phyloP scores from a whole-genome alignment of 2,888 invertebrate species.

The Drosophila limbata region DNA sequence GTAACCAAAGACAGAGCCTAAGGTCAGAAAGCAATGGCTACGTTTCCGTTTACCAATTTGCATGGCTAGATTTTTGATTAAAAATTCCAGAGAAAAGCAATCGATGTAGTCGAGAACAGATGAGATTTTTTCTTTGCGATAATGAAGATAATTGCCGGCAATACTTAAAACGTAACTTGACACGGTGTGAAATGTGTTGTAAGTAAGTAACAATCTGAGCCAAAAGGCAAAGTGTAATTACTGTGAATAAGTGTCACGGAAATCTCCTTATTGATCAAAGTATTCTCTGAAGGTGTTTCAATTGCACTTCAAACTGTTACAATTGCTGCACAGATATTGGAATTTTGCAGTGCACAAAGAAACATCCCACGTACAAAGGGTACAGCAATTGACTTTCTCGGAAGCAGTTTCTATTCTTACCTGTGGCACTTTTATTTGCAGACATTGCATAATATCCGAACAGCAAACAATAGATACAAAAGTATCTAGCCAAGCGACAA shows the following conservation, averaged over 20 bases:
- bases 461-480: conserved; percentile 6
- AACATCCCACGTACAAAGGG: background rate
- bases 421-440: background rate
- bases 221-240: background rate
- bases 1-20: conserved; percentile 54
- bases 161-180: conserved; percentile 4
- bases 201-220: conserved; percentile 1
- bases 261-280: conserved; percentile 7
- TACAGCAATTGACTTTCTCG: conserved; percentile 5
- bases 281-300: background rate
- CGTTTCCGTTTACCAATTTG: conserved; percentile 32
- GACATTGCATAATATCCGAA: conserved; percentile 34
- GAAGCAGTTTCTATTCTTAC: background rate
- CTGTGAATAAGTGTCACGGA: background rate
- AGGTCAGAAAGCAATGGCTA: conserved; percentile 39
- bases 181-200: background rate
- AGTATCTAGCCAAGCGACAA: conserved; percentile 11
- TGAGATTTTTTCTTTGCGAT: conserved; percentile 5
- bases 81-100: conserved; percentile 28
- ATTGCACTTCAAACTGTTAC: conserved; percentile 3
- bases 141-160: conserved; percentile 18
- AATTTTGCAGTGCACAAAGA: conserved; percentile 8
- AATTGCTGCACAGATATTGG: conserved; percentile 10
- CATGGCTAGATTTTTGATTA: conserved; percentile 33
- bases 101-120: conserved; percentile 4